Evolutionary conservation across 2,888 invertebrate genomes (phyloP), one percentile per base, ranked within the genome.

Genomic region (Acleris sparsana): DNA sequence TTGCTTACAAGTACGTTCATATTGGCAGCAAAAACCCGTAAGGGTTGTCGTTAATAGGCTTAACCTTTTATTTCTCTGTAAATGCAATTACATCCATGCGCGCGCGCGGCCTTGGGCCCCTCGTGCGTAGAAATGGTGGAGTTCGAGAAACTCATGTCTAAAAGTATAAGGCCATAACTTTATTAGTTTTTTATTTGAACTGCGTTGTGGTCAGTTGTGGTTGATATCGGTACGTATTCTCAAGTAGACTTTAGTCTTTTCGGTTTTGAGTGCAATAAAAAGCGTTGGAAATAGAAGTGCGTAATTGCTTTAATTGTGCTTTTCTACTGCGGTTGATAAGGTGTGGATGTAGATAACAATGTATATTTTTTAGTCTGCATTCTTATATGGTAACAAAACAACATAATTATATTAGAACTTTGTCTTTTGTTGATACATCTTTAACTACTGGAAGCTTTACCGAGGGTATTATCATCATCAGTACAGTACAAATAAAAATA

Each of bases 1-100:
- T 76, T 72, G 73, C 73, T 77, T 80, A 77, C 77, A 80, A 77
- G 72, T 74, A 73, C 72, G 70, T 70, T 73, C 74, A 73, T 75
- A 76, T 71, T 76, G 71, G 67, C 73, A 76, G 58, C 62, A 69
- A 67, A 68, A 66, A 69, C 57, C 51, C 76, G 68, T 67, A 67
- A 73, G 80, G 68, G 73, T 72, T 65, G 68, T 61, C 73, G 76
- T 66, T 88, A 88, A 88, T 87, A 75, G 80, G 77, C 71, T 82
- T 89, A 84, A 89, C 89, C 89, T 90, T 90, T 89, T 63, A 80
- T 83, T 86, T 85, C 83, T 72, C 77, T 76, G 83, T 84, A 86
- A 86, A 79, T 75, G 81, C 77, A 85, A 87, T 88, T 88, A 86
- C 80, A 82, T 77, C 77, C 71, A 76, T 70, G 74, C 72, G 72